phyloP scores from a whole-genome alignment of 2,113 vertebrate species.

The Anarhynchus alexandrinus region DNA sequence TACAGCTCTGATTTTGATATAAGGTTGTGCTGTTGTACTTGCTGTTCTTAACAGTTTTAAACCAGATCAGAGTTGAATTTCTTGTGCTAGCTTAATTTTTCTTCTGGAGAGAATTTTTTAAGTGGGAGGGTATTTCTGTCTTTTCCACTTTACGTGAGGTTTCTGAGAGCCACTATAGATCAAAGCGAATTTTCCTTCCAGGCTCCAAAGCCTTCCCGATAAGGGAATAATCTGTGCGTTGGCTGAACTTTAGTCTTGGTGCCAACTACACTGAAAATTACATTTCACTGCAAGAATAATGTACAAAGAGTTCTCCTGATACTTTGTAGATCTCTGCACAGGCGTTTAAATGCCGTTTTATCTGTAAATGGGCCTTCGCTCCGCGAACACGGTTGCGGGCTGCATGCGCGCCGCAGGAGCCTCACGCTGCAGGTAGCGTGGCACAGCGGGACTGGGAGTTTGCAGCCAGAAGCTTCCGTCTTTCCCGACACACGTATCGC shows the following conservation, averaged over 20 bases:
- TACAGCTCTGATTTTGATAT: background rate
- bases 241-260: conserved; percentile 16
- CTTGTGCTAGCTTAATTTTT: background rate
- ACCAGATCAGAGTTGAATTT: background rate
- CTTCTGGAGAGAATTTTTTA: background rate
- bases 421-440: background rate
- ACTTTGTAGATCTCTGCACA: background rate
- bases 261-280: background rate
- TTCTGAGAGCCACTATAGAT: background rate
- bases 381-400: rapidly evolving
- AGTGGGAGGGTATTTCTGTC: background rate
- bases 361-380: background rate
- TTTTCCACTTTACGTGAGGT: background rate
- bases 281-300: background rate
- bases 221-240: background rate
- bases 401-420: rapidly evolving
- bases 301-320: background rate
- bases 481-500: background rate
- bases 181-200: conserved; percentile 17
- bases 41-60: background rate
- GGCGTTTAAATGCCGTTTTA: background rate
- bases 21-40: background rate
- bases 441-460: background rate
- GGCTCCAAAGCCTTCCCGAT: background rate
- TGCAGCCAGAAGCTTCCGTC: background rate